phyloP scores from a whole-genome alignment of 2,797 vertebrate genomes.

The Xenentodon cancila region DNA sequence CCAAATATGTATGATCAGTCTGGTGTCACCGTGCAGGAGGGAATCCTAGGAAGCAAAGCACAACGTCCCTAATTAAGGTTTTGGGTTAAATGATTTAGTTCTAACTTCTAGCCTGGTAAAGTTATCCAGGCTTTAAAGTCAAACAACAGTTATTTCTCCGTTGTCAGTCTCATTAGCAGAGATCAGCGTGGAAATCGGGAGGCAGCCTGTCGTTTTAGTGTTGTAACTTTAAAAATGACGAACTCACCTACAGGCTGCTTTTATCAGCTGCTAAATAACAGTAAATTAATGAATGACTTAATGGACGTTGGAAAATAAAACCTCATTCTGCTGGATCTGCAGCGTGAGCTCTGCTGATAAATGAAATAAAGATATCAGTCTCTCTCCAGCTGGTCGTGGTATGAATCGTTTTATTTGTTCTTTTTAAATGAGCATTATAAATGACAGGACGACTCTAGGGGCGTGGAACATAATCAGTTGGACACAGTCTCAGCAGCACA shows the following conservation, averaged over 20 bases:
- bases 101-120: neutral
- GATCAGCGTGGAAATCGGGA: slow-evolving; percentile 5
- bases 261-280: neutral
- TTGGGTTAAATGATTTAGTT: neutral
- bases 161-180: neutral
- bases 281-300: neutral
- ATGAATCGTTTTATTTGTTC: too few species aligned
- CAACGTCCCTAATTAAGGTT: too few species aligned
- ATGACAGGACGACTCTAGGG: too few species aligned
- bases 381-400: too few species aligned
- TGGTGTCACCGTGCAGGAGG: too few species aligned
- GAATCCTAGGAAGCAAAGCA: too few species aligned
- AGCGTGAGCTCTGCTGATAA: neutral
- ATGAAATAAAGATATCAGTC: neutral
- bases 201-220: neutral
- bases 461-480: too few species aligned
- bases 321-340: neutral
- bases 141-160: neutral
- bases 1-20: too few species aligned
- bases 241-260: neutral
- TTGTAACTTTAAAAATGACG: neutral
- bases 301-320: neutral
- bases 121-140: too few species aligned
- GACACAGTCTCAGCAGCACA: neutral
- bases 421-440: too few species aligned